These are phyloP conservation scores for Sebastiscus tertius DNA, from an alignment of 2,797 vertebrate species.

Conservation along the genomic window DNA sequence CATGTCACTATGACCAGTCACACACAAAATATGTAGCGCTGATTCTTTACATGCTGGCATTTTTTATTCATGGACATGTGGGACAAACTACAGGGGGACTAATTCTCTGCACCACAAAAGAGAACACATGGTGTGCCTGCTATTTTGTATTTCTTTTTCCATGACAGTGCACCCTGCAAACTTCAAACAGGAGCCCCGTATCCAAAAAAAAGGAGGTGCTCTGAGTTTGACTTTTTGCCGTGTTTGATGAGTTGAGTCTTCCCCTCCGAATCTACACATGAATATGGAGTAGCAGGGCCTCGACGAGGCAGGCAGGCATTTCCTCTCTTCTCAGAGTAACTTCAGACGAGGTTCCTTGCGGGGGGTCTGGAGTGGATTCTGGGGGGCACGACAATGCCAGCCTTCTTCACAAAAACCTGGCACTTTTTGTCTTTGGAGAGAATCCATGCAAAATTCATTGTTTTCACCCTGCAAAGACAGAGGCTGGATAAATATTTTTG, in stretches of 20 bases:
- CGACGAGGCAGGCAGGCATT: constrained; percentile 54
- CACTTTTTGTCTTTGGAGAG: constrained; percentile 71
- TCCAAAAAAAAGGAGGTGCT: constrained; percentile 42
- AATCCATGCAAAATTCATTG: constrained; percentile 76
- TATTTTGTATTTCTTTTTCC: neutral
- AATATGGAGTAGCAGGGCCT: constrained; percentile 74
- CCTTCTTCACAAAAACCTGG: constrained; percentile 54
- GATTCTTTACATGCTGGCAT: neutral
- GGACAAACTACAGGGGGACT: neutral
- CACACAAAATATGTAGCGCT: neutral
- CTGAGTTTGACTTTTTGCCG: constrained; percentile 55
- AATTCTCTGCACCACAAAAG: constrained; percentile 19
- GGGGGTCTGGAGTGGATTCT: constrained; percentile 76
- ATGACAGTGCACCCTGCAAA: constrained; percentile 44
- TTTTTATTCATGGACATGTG: neutral
- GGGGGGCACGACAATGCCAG: constrained; percentile 63
- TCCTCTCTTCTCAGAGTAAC: constrained; percentile 59
- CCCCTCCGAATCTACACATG: constrained; percentile 52
- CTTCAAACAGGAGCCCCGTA: constrained; percentile 42
- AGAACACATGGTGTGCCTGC: constrained; percentile 6
- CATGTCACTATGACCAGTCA: neutral
- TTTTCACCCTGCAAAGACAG: constrained; percentile 49
- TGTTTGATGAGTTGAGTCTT: constrained; percentile 50
- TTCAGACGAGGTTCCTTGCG: constrained; percentile 72
- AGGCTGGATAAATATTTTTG: constrained; percentile 51